Evolutionary conservation across 2,113 vertebrate genomes (phyloP), one percentile per base, ranked within the genome.

Genomic region (Paralichthys olivaceus): DNA sequence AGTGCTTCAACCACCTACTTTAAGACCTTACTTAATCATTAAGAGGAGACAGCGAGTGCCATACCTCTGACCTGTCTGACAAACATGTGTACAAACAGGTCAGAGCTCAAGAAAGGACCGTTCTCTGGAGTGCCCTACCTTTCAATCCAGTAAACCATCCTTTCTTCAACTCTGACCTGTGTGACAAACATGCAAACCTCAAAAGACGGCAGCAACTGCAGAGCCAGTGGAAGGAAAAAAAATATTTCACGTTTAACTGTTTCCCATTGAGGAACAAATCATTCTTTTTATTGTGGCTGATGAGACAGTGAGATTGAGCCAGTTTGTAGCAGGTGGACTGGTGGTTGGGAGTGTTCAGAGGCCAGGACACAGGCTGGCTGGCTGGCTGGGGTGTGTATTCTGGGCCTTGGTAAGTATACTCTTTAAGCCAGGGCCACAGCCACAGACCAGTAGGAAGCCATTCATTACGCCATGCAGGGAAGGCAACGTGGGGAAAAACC

Each of bases 371-470:
- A 63, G 64, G 63, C 85, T 73, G 70, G 72, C 80, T 84, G 64
- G 67, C 85, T 84, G 86, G 72, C 86, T 85, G 83, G 77, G 81
- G 75, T 89, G 91, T 86, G 84, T 93, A 93, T 89, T 92, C 86
- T 86, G 90, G 80, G 89, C 91, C 84, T 77, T 82, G 84, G 90
- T 92, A 94, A 95, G 92, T 92, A 93, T 92, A 91, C 91, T 92
- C 85, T 95, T 93, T 93, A 93, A 88, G 91, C 72, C 86, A 77
- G 82, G 90, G 86, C 91, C 91, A 84, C 63, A 79, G 90, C 92
- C 91, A 91, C 92, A 93, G 85, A 91, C 92, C 91, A 91, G 86
- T 88, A 93, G 94, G 93, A 94, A 94, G 94, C 93, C 90, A 94
- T 93, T 94, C 92, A 94, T 94, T 94, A 93, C 77, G 69, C 85